phyloP scores from a whole-genome alignment of 1,140 invertebrate genomes.

The Saccostrea glomerata region DNA sequence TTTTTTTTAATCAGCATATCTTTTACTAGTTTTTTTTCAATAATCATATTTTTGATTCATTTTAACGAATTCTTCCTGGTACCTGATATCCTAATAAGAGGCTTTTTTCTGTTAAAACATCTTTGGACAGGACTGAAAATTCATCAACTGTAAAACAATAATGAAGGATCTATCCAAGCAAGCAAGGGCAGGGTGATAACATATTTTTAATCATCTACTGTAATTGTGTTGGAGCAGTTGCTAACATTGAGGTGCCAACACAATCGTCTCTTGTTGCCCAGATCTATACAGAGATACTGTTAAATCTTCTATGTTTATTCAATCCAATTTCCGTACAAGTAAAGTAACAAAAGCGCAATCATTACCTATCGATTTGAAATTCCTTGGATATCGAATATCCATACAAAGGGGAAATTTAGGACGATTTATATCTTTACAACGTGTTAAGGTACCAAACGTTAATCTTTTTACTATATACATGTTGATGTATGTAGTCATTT shows the following conservation, averaged over 20 bases:
- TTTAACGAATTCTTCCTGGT: not conserved
- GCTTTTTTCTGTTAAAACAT: too few relatives aligned
- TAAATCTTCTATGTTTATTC: not conserved
- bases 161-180: not conserved
- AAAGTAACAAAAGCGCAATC: not conserved
- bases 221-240: not conserved
- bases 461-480: too few relatives aligned
- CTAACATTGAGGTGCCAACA: not conserved
- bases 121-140: too few relatives aligned
- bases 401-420: not conserved
- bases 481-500: too few relatives aligned
- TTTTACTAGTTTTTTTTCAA: too few relatives aligned
- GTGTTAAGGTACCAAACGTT: too few relatives aligned
- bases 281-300: not conserved
- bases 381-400: not conserved
- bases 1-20: too few relatives aligned
- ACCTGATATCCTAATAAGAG: not conserved
- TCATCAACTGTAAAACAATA: too few relatives aligned
- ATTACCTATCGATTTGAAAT: not conserved
- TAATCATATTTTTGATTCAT: not conserved
- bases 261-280: not conserved
- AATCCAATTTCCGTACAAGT: conserved; percentile 8
- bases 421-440: not conserved
- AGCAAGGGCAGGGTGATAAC: not conserved
- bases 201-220: not conserved